Evolutionary conservation across 2,888 invertebrate species (phyloP).

Genomic region (Athetis lepigone): DNA sequence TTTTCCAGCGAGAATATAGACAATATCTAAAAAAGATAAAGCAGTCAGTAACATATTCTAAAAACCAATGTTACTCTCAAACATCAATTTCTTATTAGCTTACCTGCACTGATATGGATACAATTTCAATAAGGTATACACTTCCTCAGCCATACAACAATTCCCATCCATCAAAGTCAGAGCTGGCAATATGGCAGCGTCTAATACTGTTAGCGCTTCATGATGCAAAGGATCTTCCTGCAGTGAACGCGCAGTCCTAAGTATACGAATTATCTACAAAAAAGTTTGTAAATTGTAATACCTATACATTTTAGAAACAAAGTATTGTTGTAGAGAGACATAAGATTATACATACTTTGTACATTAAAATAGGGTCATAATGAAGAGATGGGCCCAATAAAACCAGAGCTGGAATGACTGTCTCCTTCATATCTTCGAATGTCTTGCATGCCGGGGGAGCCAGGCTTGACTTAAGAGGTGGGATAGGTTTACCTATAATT

Average conservation of each 20-base stretch:
- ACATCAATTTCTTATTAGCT: conserved; percentile 1
- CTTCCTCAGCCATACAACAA: conserved; percentile 98
- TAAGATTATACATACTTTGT: conserved; percentile 91
- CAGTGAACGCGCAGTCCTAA: conserved; percentile 79
- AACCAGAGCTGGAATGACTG: conserved; percentile 96
- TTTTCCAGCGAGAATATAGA: conserved; percentile 99
- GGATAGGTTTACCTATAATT: conserved; percentile 91
- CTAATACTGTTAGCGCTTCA: conserved; percentile 96
- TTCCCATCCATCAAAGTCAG: conserved; percentile 98
- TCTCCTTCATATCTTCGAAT: conserved; percentile 93
- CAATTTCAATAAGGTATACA: conserved; percentile 96
- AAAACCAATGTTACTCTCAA: not conserved
- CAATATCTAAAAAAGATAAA: conserved; percentile 91
- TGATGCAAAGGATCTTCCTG: conserved; percentile 92
- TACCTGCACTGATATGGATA: conserved; percentile 96
- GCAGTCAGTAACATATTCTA: conserved; percentile 2
- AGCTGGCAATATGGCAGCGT: conserved; percentile 97
- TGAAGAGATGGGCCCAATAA: conserved; percentile 97
- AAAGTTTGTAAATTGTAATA: not conserved
- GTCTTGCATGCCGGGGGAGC: conserved; percentile 93
- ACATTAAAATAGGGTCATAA: conserved; percentile 96
- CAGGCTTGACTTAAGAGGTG: conserved; percentile 88
- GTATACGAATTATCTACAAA: conserved; percentile 85
- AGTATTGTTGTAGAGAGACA: not conserved
- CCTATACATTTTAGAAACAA: not conserved